Conservation (phyloP, 37 sponge, comb jelly and placozoan species). For the Diacarnus erythraeanus region DNA sequence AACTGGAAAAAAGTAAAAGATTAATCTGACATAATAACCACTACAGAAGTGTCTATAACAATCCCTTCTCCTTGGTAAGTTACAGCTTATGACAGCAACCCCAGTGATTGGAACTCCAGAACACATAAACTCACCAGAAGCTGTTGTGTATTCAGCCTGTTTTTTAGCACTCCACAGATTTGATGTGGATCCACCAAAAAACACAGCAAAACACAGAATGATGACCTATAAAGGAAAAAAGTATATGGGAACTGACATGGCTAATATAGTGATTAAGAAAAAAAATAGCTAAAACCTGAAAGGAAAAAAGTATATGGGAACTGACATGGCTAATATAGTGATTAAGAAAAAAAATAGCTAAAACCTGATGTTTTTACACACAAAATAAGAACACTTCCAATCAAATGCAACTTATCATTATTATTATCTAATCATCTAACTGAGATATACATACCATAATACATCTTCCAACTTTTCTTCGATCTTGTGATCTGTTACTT, state of each 20-base stretch:
- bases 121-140: conserved; percentile 25
- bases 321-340: no score
- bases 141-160: conserved; percentile 31
- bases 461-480: conserved; percentile 42
- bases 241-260: background rate
- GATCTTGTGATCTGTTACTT: background rate
- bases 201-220: conserved; percentile 70
- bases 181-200: conserved; percentile 36
- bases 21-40: no score
- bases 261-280: no score
- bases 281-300: no score
- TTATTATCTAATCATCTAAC: background rate
- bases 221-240: conserved; percentile 28
- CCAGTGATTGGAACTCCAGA: no score
- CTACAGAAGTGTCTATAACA: no score
- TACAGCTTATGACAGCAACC: no score
- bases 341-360: no score
- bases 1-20: conserved; percentile 25
- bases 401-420: background rate
- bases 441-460: conserved; percentile 31
- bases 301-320: background rate
- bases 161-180: conserved; percentile 15
- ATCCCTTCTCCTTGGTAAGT: no score
- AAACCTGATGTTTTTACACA: no score
- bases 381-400: no score